phyloP scores from a whole-genome alignment of 1,140 invertebrate species.

The Pectinophora gossypiella region DNA sequence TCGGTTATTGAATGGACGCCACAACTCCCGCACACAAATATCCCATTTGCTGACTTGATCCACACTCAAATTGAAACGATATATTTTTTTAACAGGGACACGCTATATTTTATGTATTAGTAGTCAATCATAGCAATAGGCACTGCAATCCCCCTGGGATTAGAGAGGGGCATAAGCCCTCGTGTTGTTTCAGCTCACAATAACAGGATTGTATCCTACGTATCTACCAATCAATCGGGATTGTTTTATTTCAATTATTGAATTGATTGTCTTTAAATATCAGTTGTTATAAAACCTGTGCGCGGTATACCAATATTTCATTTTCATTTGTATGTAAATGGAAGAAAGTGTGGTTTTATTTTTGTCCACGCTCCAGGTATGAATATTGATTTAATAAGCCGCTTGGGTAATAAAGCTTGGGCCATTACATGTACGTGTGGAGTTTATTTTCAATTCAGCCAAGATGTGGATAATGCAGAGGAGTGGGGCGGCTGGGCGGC shows the following conservation, averaged over 20 bases:
- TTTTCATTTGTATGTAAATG: background rate
- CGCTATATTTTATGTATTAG: conserved; percentile 25
- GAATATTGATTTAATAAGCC: background rate
- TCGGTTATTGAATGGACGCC: no score
- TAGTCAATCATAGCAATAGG: conserved; percentile 16
- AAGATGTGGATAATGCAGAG: no score
- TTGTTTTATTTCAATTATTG: conserved; percentile 17
- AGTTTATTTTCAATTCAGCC: no score
- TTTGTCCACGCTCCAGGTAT: background rate
- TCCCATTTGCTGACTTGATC: background rate
- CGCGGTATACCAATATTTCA: background rate
- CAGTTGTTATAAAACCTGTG: background rate
- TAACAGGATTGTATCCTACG: conserved; percentile 9
- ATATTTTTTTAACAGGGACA: conserved; percentile 12
- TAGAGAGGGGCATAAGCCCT: conserved; percentile 7
- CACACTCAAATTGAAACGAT: conserved; percentile 4
- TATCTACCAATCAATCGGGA: conserved; percentile 2
- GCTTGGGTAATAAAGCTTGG: background rate
- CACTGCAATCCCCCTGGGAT: conserved; percentile 9
- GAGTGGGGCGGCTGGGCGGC: no score
- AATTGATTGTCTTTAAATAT: conserved; percentile 8
- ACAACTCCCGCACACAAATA: background rate
- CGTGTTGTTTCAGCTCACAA: conserved; percentile 14
- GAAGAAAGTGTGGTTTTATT: background rate
- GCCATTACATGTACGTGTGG: background rate